Evolutionary conservation across 2,888 invertebrate genomes (phyloP), one percentile per base, ranked within the genome.

Genomic region (Oligia strigilis): DNA sequence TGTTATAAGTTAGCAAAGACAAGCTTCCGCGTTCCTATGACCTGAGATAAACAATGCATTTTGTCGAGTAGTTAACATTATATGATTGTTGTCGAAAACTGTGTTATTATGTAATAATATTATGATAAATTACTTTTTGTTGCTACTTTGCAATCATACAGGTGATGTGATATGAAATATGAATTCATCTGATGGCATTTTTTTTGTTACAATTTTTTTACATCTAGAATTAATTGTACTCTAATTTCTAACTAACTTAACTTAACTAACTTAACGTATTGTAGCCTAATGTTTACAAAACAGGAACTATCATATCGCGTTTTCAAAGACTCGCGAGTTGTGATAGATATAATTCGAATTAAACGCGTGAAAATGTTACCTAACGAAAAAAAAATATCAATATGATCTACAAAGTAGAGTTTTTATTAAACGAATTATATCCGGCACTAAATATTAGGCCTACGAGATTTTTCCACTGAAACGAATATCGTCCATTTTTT

Each of bases 1-100:
- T 13, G 11, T 14, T 71, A 43, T 49, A 60, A 36, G 4, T 40
- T n/a, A 40, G 17, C 8, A 4, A 40, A 73, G 40, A 2, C 19
- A 29, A 49, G 23, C 0, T 23, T 40, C 69, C 17, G 11, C 23
- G 74, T 72, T 69, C 1, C 74, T 82, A 78, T 73, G 71, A 86
- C 62, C 83, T 36, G 58, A 82, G 1, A 72, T 19, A 76, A 43
- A 55, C 36, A 78, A 43, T 74, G 84, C 79, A 83, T 87, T 85
- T 87, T 43, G 29, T 60, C 14, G 6, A 64, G 52, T 86, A 73
- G 23, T 64, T 78, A 14, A 60, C 9, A 62, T 65, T 62, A 9
- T 69, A 76, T 72, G 19, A 69, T 72, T 83, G 78, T 77, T 40
- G 83, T 75, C 60, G n/a, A 80, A 43, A 52, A 77, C 0, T 55